phyloP scores from a whole-genome alignment of 1,140 invertebrate genomes.

The Aphelenchoides fujianensis region DNA sequence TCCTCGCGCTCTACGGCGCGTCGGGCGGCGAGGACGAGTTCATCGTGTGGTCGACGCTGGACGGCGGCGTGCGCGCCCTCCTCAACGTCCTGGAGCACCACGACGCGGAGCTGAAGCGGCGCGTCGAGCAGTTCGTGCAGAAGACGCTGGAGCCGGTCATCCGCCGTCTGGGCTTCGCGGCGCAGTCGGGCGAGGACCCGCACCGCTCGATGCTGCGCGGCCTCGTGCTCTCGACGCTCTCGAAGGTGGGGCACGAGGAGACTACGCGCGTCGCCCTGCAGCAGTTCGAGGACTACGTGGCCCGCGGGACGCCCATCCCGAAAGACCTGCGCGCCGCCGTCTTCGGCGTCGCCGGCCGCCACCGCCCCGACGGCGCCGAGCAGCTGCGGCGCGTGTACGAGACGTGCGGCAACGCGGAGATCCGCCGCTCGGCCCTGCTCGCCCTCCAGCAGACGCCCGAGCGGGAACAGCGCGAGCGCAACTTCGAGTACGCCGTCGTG shows the following conservation, averaged over 20 bases:
- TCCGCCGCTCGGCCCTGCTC: conserved; percentile 81
- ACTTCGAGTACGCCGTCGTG: conserved; percentile 68
- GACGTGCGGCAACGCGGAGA: conserved; percentile 81
- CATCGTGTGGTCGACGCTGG: conserved; percentile 56
- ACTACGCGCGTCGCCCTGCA: conserved; percentile 73
- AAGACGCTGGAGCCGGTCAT: conserved; percentile 62
- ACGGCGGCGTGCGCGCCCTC: conserved; percentile 29
- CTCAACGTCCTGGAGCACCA: conserved; percentile 29
- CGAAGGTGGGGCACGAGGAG: conserved; percentile 74
- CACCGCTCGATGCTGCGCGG: neutral
- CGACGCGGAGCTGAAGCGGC: conserved; percentile 56
- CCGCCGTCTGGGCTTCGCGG: conserved; percentile 64
- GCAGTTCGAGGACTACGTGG: conserved; percentile 73
- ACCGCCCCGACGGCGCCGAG: conserved; percentile 72
- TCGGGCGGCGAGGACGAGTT: conserved; percentile 52
- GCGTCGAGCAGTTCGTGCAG: conserved; percentile 60
- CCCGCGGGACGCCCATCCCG: conserved; percentile 70
- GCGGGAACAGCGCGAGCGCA: conserved; percentile 68
- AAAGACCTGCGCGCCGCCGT: conserved; percentile 80
- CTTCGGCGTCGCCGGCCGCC: conserved; percentile 77
- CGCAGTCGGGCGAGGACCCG: conserved; percentile 63
- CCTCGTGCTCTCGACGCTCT: conserved; percentile 77
- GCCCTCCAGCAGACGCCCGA: conserved; percentile 76
- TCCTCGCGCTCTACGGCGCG: conserved; percentile 51
- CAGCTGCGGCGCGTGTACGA: conserved; percentile 78